phyloP scores from a whole-genome alignment of 2,797 vertebrate genomes.

The Pitangus sulphuratus region DNA sequence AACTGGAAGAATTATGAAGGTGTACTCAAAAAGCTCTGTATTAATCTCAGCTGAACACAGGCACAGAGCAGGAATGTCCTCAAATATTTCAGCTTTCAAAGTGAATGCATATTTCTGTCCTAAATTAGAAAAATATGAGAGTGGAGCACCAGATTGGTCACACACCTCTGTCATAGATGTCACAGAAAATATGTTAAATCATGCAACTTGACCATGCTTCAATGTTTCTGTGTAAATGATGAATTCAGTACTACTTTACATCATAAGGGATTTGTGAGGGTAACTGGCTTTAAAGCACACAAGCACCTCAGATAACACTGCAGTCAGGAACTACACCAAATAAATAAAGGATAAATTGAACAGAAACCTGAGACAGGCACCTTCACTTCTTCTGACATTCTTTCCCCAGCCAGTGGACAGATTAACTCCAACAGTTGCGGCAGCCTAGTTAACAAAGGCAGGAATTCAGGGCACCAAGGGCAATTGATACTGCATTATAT shows the following conservation, averaged over 20 bases:
- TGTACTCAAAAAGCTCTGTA: background rate
- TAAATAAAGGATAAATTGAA: conserved; percentile 33
- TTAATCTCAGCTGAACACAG: background rate
- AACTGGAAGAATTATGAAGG: background rate
- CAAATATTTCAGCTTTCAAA: background rate
- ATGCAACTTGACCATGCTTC: background rate
- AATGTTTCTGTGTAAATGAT: background rate
- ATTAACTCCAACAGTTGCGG: conserved; percentile 15
- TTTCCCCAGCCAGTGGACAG: background rate
- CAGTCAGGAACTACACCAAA: background rate
- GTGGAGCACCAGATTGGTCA: background rate
- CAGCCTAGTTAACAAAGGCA: conserved; percentile 46
- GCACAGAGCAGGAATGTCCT: background rate
- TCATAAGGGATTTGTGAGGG: background rate
- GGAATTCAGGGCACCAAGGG: conserved; percentile 44
- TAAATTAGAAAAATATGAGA: background rate
- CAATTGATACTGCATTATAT: conserved; percentile 63
- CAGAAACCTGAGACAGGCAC: conserved; percentile 26
- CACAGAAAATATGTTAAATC: background rate
- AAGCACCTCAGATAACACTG: background rate
- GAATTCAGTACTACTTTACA: background rate
- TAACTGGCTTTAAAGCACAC: background rate
- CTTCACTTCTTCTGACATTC: conserved; percentile 4
- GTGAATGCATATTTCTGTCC: background rate
- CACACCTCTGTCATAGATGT: background rate